phyloP scores from a whole-genome alignment of 64 coral and sea anemone species.

The Montipora capricornis region DNA sequence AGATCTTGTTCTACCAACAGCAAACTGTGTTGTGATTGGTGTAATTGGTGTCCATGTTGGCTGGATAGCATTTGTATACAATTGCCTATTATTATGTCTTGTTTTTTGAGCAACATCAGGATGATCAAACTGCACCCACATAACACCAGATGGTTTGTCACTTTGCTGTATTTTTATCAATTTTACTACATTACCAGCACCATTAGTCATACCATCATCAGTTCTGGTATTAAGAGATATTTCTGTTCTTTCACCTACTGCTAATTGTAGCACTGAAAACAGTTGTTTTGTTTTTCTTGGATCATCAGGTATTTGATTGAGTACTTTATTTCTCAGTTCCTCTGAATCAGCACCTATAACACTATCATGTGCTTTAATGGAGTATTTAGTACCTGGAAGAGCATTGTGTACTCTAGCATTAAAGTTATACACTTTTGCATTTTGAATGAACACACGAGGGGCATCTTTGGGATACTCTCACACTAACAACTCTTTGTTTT shows the following conservation, averaged over 20 bases:
- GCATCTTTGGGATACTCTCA: conserved; percentile 67
- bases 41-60: conserved; percentile 72
- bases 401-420: conserved; percentile 67
- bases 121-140: conserved; percentile 79
- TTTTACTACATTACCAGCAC: conserved; percentile 23
- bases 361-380: conserved; percentile 74
- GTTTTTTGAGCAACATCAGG: conserved; percentile 74
- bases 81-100: conserved; percentile 65
- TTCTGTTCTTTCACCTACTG: conserved; percentile 72
- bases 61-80: conserved; percentile 57
- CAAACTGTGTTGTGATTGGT: conserved; percentile 58
- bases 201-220: not conserved
- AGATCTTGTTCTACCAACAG: conserved; percentile 60
- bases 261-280: conserved; percentile 41
- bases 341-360: conserved; percentile 67
- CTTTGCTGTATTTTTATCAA: conserved; percentile 60
- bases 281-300: conserved; percentile 71
- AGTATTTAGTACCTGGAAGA: conserved; percentile 60
- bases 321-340: conserved; percentile 57
- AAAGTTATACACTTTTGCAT: conserved; percentile 67
- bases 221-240: conserved; percentile 72
- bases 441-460: conserved; percentile 69
- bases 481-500: conserved; percentile 64
- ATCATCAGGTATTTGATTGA: conserved; percentile 51
- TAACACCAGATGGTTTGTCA: conserved; percentile 63